phyloP scores from a whole-genome alignment of 2,888 invertebrate genomes.

The Zele albiditarsus region DNA sequence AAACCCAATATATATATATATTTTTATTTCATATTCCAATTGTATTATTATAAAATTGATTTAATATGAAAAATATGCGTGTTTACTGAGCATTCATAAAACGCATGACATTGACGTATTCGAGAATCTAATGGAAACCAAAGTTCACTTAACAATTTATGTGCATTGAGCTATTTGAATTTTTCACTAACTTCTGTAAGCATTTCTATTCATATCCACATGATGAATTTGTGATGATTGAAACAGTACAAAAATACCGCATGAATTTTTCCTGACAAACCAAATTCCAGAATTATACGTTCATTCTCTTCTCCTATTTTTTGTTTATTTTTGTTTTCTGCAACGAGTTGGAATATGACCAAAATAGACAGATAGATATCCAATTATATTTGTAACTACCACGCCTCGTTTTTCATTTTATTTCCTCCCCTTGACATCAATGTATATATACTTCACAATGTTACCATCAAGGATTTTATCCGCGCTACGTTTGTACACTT shows the following conservation, averaged over 20 bases:
- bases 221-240: too few species aligned
- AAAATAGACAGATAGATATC: conserved; percentile 10
- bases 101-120: too few species aligned
- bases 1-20: too few species aligned
- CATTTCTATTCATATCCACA: too few species aligned
- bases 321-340: conserved; percentile 11
- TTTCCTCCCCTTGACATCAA: background rate
- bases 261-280: background rate
- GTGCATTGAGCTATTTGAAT: too few species aligned
- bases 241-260: background rate
- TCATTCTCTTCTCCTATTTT: background rate
- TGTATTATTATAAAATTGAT: too few species aligned
- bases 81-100: too few species aligned
- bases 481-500: background rate
- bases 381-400: conserved; percentile 6
- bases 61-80: too few species aligned
- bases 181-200: too few species aligned
- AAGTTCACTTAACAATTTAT: too few species aligned
- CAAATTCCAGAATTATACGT: conserved; percentile 8
- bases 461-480: background rate
- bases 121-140: too few species aligned
- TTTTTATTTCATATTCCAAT: too few species aligned
- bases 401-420: background rate
- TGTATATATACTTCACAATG: background rate
- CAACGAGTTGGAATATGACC: conserved; percentile 11